These are phyloP conservation scores for Alitta virens DNA, from an alignment of 2,888 invertebrate species.

Conservation along the genomic window DNA sequence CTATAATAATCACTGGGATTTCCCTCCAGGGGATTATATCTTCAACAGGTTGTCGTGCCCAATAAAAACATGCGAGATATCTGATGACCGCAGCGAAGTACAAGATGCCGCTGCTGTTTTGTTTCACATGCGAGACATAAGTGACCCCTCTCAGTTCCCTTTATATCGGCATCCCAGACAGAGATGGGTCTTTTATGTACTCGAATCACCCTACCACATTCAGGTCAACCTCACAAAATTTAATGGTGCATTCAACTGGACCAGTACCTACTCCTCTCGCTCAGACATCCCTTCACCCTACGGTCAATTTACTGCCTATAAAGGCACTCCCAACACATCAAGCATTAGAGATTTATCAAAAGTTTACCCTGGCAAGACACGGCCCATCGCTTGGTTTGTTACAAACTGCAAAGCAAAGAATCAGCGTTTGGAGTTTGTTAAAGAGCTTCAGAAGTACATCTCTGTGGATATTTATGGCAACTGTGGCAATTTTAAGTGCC, in stretches of 20 bases:
- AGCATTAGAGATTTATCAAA: not conserved
- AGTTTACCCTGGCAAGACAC: conserved; percentile 70
- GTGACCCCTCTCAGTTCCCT: conserved; percentile 2
- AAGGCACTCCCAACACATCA: not conserved
- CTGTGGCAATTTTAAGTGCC: conserved; percentile 13
- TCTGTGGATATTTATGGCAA: conserved; percentile 46
- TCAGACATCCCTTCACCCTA: conserved; percentile 16
- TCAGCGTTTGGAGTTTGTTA: conserved; percentile 81
- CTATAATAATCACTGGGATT: conserved; percentile 10
- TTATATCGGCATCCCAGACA: conserved; percentile 40
- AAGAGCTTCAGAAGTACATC: conserved; percentile 79
- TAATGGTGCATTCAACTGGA: conserved; percentile 16
- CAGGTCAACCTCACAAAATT: conserved; percentile 46
- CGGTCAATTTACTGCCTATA: conserved; percentile 3
- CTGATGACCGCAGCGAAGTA: not conserved
- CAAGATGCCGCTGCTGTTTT: conserved; percentile 9
- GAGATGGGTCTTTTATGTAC: conserved; percentile 88
- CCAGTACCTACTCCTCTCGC: conserved; percentile 9
- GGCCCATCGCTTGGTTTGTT: conserved; percentile 94
- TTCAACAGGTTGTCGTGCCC: conserved; percentile 9
- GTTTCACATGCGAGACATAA: conserved; percentile 15
- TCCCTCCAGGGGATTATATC: conserved; percentile 1
- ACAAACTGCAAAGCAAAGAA: conserved; percentile 95
- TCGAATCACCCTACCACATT: conserved; percentile 95
- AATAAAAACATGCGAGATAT: not conserved